Conservation (phyloP, 2,888 invertebrate species). For the Drosophila paramelanica region DNA sequence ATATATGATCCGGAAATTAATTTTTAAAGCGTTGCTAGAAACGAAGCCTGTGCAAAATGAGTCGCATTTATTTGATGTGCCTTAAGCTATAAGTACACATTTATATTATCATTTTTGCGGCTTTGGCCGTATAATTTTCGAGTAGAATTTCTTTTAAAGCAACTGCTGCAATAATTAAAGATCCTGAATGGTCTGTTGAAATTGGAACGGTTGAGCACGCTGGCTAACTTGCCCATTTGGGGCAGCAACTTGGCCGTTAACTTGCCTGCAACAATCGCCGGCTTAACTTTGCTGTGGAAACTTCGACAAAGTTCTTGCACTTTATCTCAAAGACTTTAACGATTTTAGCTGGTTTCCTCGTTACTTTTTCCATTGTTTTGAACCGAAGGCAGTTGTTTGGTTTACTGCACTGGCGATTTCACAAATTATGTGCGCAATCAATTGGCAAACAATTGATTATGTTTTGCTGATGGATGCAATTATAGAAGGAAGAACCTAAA, state of each 20-base stretch:
- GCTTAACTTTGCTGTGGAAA: constrained; percentile 35
- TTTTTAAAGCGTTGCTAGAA: neutral
- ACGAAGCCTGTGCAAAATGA: neutral
- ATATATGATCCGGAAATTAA: constrained; percentile 4
- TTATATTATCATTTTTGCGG: constrained; percentile 4
- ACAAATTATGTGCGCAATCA: constrained; percentile 49
- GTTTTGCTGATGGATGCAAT: constrained; percentile 11
- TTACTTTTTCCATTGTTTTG: constrained; percentile 40
- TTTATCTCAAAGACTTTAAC: constrained; percentile 25
- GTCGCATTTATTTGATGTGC: constrained; percentile 7
- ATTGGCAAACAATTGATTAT: constrained; percentile 41
- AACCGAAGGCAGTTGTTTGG: constrained; percentile 55
- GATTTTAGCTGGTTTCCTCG: constrained; percentile 28
- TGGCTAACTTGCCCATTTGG: constrained; percentile 1
- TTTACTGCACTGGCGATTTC: constrained; percentile 15
- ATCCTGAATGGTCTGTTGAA: constrained; percentile 11
- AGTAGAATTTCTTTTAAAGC: constrained; percentile 9
- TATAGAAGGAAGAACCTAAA: neutral
- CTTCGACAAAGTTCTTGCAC: constrained; percentile 51
- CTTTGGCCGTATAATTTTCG: constrained; percentile 2
- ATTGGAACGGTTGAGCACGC: constrained; percentile 5
- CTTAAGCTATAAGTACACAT: neutral
- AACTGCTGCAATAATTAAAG: constrained; percentile 1
- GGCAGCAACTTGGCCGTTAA: constrained; percentile 13
- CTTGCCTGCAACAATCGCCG: neutral